Evolutionary conservation across 1,140 invertebrate genomes (phyloP).

Genomic region (Nixonia krombeini): DNA sequence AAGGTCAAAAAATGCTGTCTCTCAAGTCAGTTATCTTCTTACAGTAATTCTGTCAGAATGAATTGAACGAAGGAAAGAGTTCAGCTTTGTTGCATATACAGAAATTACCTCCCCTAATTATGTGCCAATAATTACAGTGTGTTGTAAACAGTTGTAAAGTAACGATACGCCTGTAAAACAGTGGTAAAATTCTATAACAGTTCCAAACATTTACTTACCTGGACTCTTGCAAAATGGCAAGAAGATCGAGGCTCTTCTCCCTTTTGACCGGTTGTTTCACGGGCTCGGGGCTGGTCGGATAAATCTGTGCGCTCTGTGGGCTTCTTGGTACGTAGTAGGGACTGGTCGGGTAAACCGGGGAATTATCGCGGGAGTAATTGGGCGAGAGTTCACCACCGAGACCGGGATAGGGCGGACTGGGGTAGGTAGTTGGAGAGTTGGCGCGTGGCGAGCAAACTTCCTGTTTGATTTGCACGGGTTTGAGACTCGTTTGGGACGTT

Average conservation of each 20-base stretch:
- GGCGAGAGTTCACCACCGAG: conserved; percentile 72
- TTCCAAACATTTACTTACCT: conserved; percentile 57
- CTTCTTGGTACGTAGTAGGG: conserved; percentile 72
- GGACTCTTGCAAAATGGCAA: conserved; percentile 70
- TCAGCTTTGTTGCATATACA: too few relatives aligned
- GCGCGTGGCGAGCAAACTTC: conserved; percentile 64
- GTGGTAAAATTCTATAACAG: too few relatives aligned
- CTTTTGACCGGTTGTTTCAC: conserved; percentile 69
- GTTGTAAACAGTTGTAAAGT: too few relatives aligned
- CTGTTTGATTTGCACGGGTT: conserved; percentile 65
- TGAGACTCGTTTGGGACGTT: conserved; percentile 53
- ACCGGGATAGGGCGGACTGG: conserved; percentile 73
- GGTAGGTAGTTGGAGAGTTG: conserved; percentile 69
- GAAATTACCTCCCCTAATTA: too few relatives aligned
- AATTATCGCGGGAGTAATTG: conserved; percentile 74
- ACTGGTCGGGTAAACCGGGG: conserved; percentile 75
- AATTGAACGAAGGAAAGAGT: too few relatives aligned
- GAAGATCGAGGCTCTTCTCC: conserved; percentile 70
- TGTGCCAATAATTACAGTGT: too few relatives aligned
- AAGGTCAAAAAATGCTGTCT: too few relatives aligned
- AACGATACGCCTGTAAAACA: too few relatives aligned
- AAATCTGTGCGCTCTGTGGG: conserved; percentile 71
- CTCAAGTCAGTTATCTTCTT: too few relatives aligned
- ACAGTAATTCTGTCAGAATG: too few relatives aligned
- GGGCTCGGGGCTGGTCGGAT: conserved; percentile 71